These are phyloP conservation scores for Otolemur crassicaudatus DNA, from an alignment of 2,797 vertebrate genomes.

Conservation along the genomic window DNA sequence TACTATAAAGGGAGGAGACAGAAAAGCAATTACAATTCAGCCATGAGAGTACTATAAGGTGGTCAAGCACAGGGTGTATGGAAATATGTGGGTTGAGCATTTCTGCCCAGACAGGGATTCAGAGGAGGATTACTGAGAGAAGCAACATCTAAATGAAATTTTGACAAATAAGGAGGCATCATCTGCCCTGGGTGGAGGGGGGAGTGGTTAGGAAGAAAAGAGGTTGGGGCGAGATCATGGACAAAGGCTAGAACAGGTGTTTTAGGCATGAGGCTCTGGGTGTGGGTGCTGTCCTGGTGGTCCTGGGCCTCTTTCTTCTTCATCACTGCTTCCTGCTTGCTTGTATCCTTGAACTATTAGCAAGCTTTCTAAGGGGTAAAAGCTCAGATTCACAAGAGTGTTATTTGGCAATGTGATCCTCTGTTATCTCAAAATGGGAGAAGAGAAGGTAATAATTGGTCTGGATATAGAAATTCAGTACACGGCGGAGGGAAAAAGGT, in stretches of 20 bases:
- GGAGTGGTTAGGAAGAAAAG: not conserved
- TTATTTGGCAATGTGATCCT: not conserved
- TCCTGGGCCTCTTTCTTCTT: not conserved
- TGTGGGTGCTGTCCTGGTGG: fast-evolving
- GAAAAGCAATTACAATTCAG: not conserved
- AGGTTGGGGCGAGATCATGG: not conserved
- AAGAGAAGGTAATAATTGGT: not conserved
- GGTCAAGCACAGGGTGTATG: not conserved
- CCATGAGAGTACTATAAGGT: not conserved
- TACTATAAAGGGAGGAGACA: not conserved
- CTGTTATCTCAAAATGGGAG: not conserved
- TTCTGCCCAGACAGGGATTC: not conserved
- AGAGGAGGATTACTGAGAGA: not conserved
- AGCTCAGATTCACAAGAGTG: not conserved
- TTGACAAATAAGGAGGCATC: not conserved
- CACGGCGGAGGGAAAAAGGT: not conserved
- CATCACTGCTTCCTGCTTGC: not conserved
- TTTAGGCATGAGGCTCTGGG: not conserved
- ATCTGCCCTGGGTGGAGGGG: not conserved
- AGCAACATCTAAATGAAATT: not conserved
- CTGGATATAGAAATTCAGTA: not conserved
- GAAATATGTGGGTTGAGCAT: not conserved
- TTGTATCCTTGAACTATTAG: not conserved
- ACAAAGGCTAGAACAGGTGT: not conserved
- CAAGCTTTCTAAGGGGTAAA: not conserved